A percentile compares a stretch with the other conserved stretches of the same genome.
Conservation (phyloP, 2,113 vertebrate genomes). For the Brachyhypopomus gauderio region DNA sequence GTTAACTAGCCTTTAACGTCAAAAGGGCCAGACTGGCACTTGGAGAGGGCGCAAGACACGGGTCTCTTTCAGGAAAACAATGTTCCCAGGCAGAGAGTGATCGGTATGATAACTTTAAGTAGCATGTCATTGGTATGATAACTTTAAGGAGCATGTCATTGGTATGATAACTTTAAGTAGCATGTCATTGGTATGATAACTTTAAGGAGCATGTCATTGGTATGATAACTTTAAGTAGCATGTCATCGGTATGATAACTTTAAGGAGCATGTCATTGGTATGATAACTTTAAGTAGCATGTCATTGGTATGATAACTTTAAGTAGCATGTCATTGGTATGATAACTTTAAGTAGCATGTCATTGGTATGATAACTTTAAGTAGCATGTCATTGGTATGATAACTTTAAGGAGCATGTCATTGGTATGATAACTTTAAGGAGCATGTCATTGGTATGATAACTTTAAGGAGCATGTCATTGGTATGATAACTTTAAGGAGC, state of each 20-base stretch:
- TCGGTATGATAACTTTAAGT: conserved; percentile 53
- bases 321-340: conserved; percentile 76
- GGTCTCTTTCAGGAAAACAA: conserved; percentile 17
- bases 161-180: conserved; percentile 35
- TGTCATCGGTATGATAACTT: conserved; percentile 69
- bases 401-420: conserved; percentile 67
- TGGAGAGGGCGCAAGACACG: background rate
- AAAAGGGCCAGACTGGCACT: background rate
- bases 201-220: conserved; percentile 76
- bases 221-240: conserved; percentile 53
- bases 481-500: conserved; percentile 69
- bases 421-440: conserved; percentile 68
- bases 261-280: conserved; percentile 76
- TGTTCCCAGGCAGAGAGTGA: conserved; percentile 69
- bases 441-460: conserved; percentile 76
- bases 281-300: conserved; percentile 60
- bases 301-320: conserved; percentile 70
- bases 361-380: conserved; percentile 71
- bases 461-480: conserved; percentile 66
- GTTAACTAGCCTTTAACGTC: background rate
- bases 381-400: conserved; percentile 75
- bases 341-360: conserved; percentile 63
- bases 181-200: conserved; percentile 70
- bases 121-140: conserved; percentile 70
- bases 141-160: conserved; percentile 76